Base-by-base conservation (phyloP, 2,888 invertebrate species). In the Prosopocoilus inquinatus region DNA sequence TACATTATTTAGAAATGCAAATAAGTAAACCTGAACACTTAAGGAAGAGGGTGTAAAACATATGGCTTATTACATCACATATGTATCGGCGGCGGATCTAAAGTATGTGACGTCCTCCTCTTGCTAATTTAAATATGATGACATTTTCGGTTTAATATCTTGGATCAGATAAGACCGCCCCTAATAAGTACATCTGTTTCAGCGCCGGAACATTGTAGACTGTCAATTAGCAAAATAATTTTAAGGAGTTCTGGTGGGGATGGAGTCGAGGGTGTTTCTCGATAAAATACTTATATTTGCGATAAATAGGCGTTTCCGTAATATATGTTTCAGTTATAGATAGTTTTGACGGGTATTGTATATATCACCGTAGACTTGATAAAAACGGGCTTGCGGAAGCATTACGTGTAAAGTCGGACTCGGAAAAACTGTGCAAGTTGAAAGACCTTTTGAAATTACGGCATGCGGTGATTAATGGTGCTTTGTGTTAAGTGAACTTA, bases 401-500 rank as follows among this genome's bases (percentile, higher is more conserved):
- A 5, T 28, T 28, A 28, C 20, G 20, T 28, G 20, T 3, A 5
- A 28, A 4, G 20, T 28, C 20, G 20, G 20, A 28, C 5, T 28
- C 20, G 20, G 20, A 28, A 28, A 28, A 28, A 28, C 20, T 28
- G 41, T 41, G 28, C 41, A 59, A 55, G 61, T 59, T 61, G 61
- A 61, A 61, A 50, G 61, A 61, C 59, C 61, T 54, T 43, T 34
- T 7, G 38, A 35, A 44, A 47, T 50, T 50, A 47, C 41, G 38
- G 44, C 28, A 38, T 47, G 43, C 48, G 53, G 61, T 71, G 71
- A 71, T 68, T 64, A 68, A 71, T 70, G 61, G 66, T 67, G 59
- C 68, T 70, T 70, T 70, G 71, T 64, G 60, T 64, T 68, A 65
- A 61, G 65, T 60, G 65, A 64, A 66, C 63, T 64, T 66, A 67